These are phyloP conservation scores for Aspidiotus destructor DNA, from an alignment of 2,888 invertebrate genomes.

Conservation along the genomic window DNA sequence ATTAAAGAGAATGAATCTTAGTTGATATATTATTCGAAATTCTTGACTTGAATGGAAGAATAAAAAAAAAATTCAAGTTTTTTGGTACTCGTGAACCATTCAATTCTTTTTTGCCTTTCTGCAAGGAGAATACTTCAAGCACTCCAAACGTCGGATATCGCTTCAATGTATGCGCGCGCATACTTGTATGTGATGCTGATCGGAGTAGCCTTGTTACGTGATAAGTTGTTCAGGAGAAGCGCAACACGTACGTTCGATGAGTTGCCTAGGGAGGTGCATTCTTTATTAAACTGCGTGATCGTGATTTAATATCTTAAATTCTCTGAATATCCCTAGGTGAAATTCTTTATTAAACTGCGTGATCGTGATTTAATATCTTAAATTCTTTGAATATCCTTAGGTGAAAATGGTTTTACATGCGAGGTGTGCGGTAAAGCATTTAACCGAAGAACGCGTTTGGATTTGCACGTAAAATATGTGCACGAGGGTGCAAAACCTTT, in stretches of 20 bases:
- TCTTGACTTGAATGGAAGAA: no score
- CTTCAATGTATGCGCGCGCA: no score
- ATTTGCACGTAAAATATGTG: slow-evolving; percentile 51
- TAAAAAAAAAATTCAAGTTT: no score
- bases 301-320: slow-evolving; percentile 2
- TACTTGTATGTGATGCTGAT: no score
- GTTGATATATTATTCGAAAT: no score
- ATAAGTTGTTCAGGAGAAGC: neutral
- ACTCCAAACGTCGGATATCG: no score
- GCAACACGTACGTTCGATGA: neutral
- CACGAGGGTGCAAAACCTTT: slow-evolving; percentile 55
- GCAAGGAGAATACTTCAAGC: no score
- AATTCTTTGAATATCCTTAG: slow-evolving; percentile 33
- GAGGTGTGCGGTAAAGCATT: slow-evolving; percentile 49
- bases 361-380: neutral
- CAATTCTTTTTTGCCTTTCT: no score
- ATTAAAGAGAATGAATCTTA: no score
- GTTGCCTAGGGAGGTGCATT: neutral
- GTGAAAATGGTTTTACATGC: slow-evolving; percentile 59
- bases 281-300: neutral
- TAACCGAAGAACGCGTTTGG: slow-evolving; percentile 45
- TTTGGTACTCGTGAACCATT: no score
- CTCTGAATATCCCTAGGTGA: slow-evolving; percentile 43
- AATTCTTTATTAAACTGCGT: slow-evolving; percentile 37
- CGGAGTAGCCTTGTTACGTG: neutral